Evolutionary conservation across 1,140 invertebrate species (phyloP).

Genomic region (Belonocnema kinseyi): DNA sequence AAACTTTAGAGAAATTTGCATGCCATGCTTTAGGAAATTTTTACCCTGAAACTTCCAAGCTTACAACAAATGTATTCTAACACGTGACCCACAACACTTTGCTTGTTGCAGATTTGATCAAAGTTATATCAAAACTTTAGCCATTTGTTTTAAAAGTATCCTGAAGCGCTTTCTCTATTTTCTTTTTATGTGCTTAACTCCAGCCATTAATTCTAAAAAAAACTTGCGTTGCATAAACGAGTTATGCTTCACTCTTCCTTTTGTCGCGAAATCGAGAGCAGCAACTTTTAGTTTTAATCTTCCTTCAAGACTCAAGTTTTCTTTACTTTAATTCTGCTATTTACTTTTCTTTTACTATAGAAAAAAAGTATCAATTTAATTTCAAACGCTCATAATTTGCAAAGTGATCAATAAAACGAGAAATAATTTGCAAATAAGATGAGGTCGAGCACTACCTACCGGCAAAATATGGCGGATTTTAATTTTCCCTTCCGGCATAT

Average conservation of each 20-base stretch:
- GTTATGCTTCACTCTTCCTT: background rate
- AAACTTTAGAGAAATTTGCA: background rate
- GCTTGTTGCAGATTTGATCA: slow-evolving; percentile 21
- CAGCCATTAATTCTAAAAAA: slow-evolving; percentile 5
- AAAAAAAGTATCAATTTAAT: too few relatives aligned
- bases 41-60: slow-evolving; percentile 2
- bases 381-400: too few relatives aligned
- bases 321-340: background rate
- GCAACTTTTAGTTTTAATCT: background rate
- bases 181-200: slow-evolving; percentile 19
- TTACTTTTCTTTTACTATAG: too few relatives aligned
- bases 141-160: slow-evolving; percentile 1
- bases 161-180: background rate
- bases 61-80: background rate
- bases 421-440: too few relatives aligned
- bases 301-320: background rate
- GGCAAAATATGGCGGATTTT: too few relatives aligned
- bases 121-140: slow-evolving; percentile 9
- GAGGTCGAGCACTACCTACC: too few relatives aligned
- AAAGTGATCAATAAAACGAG: too few relatives aligned
- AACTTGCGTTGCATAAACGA: background rate
- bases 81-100: slow-evolving; percentile 6
- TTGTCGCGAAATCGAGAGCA: background rate
- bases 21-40: background rate
- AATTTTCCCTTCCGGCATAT: too few relatives aligned